Conservation (phyloP, 2,888 invertebrate genomes). For the Trissolcus brochymenae region DNA sequence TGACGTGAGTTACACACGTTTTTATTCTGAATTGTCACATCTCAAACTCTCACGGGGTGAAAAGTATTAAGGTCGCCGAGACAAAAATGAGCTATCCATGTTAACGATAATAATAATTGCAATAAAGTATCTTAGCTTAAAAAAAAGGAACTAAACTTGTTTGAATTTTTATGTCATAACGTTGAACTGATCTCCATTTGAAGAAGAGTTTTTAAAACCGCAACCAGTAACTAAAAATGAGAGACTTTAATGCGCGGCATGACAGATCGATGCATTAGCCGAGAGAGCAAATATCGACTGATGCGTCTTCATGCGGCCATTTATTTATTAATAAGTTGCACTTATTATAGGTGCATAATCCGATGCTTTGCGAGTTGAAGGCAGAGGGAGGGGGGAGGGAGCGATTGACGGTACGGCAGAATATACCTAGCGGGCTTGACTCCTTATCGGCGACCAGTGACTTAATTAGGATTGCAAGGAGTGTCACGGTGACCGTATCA, state of each 20-base stretch:
- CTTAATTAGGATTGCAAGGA: constrained; percentile 56
- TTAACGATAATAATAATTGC: too few species aligned
- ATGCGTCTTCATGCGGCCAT: constrained; percentile 13
- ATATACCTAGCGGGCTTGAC: constrained; percentile 33
- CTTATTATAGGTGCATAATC: constrained; percentile 42
- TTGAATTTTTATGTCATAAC: not conserved
- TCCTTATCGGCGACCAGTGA: constrained; percentile 51
- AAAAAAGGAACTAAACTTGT: too few species aligned
- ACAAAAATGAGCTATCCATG: too few species aligned
- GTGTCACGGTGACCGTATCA: constrained; percentile 50
- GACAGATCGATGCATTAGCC: constrained; percentile 74
- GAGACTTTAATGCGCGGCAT: constrained; percentile 59
- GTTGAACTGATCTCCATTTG: not conserved
- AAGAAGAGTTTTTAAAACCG: constrained; percentile 2
- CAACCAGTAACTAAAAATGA: not conserved
- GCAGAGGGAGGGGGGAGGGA: constrained; percentile 22
- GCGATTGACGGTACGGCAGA: constrained; percentile 32
- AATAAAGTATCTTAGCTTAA: too few species aligned
- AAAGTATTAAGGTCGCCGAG: not conserved
- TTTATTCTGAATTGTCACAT: not conserved
- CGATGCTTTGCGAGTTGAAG: constrained; percentile 44
- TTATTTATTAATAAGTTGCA: constrained; percentile 24
- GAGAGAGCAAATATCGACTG: constrained; percentile 56
- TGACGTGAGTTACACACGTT: not conserved
- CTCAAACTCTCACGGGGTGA: not conserved